Base-by-base conservation (phyloP, 2,113 vertebrate genomes). In the Corydoras sp. region DNA sequence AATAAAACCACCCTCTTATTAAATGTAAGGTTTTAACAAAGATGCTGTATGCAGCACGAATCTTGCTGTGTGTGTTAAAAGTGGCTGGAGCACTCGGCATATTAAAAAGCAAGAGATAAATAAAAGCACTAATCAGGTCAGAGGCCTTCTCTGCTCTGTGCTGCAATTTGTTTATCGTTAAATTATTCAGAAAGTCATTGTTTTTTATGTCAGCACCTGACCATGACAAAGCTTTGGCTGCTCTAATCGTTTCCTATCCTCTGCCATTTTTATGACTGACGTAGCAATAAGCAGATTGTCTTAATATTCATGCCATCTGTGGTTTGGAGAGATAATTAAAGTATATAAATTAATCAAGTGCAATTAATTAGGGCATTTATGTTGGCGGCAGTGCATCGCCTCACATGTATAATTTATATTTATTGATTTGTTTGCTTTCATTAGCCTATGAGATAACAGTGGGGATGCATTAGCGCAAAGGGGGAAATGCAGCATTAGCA, bases 351-450 rank as follows among this genome's bases (percentile, higher is more conserved):
- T 96, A 98, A 99, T 99, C 96, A 98, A 96, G 92, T 91, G 90
- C 97, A 97, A 98, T 99, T 99, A 98, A 99, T 98, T 98, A 99
- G 94, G 96, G 92, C 91, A 92, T 98, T 99, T 99, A 98, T 98
- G 96, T 96, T 94, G 91, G 80, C 92, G 91, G 95, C 93, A 93
- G 94, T 97, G 94, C 93, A 95, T 93, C 94, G 65, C 49, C 95
- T 96, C 97, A 95, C 94, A 98, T 99, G 94, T 98, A 98, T 99
- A 98, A 98, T 99, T 98, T 99, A 99, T 98, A 98, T 95, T 95
- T 99, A 99, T 99, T 95, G 97, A 99, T 99, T 98, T 95, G 91
- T 92, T 91, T 89, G 91, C 93, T 95, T 98, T 98, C 96, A 95
- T 98, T 97, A 97, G 94, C 94, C 94, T 93, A 95, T 95, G 93